A percentile compares a stretch with the other conserved stretches of the same genome.
Conservation (phyloP, 2,113 vertebrate genomes). For the Tetrao urogallus region DNA sequence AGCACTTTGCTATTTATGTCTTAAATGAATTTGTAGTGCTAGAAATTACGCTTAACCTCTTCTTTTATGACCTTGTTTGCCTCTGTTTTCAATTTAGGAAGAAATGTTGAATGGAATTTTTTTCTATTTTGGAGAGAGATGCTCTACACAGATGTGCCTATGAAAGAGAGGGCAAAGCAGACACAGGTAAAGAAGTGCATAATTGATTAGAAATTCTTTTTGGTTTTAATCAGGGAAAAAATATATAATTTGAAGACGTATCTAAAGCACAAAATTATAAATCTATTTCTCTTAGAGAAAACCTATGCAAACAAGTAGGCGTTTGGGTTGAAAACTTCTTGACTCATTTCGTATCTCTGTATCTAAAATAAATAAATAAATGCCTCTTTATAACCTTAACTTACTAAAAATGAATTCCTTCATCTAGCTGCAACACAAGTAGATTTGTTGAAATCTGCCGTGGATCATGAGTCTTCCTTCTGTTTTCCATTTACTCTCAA, state of each 20-base stretch:
- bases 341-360: background rate
- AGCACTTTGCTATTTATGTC: background rate
- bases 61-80: background rate
- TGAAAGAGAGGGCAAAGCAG: background rate
- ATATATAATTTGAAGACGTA: background rate
- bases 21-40: background rate
- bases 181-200: background rate
- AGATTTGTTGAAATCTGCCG: background rate
- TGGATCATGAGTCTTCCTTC: background rate
- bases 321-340: background rate
- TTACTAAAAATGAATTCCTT: background rate
- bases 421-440: background rate
- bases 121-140: background rate
- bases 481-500: background rate
- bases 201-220: background rate
- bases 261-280: background rate
- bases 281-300: background rate
- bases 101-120: background rate
- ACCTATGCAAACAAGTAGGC: background rate
- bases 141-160: accelerated
- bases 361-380: background rate
- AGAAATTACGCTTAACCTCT: background rate
- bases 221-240: background rate
- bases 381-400: background rate
- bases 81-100: background rate